Percentiles rank a stretch among this genome's conserved stretches.
Evolutionary conservation across 1,140 invertebrate genomes (phyloP).

Genomic region (Drosophila murphyi): DNA sequence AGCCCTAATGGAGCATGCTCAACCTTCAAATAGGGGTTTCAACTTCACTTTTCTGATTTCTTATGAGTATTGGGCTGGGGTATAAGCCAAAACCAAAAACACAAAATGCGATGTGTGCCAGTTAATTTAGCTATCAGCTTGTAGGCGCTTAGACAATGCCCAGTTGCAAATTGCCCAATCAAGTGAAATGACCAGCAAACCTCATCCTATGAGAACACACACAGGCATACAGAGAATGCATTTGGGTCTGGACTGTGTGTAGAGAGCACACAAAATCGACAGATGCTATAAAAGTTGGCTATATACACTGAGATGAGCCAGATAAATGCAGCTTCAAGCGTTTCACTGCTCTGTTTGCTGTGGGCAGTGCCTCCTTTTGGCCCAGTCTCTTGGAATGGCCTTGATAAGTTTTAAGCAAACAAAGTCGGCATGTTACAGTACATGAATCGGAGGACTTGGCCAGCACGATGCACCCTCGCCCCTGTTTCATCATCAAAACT

Average conservation of each 20-base stretch:
- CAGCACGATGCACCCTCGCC: not conserved
- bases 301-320: slow-evolving; percentile 16
- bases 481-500: not conserved
- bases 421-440: slow-evolving; percentile 70
- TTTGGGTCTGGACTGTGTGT: slow-evolving; percentile 6
- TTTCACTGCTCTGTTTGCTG: slow-evolving; percentile 59
- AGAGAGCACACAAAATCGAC: slow-evolving; percentile 59
- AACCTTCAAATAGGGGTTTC: not conserved
- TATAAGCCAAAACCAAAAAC: slow-evolving; percentile 37
- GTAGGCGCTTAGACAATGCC: slow-evolving; percentile 61
- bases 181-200: slow-evolving; percentile 68
- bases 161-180: slow-evolving; percentile 68
- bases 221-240: slow-evolving; percentile 9
- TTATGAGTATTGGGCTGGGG: slow-evolving; percentile 15
- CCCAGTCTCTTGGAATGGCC: slow-evolving; percentile 57
- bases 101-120: slow-evolving; percentile 59
- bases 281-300: slow-evolving; percentile 66
- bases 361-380: slow-evolving; percentile 14
- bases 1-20: not conserved
- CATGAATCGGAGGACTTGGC: slow-evolving; percentile 58
- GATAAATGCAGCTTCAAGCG: slow-evolving; percentile 66
- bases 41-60: slow-evolving; percentile 36
- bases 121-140: slow-evolving; percentile 73
- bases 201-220: slow-evolving; percentile 35
- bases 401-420: slow-evolving; percentile 80